phyloP scores from a whole-genome alignment of 2,888 invertebrate genomes.

The Tetragnatha montana region DNA sequence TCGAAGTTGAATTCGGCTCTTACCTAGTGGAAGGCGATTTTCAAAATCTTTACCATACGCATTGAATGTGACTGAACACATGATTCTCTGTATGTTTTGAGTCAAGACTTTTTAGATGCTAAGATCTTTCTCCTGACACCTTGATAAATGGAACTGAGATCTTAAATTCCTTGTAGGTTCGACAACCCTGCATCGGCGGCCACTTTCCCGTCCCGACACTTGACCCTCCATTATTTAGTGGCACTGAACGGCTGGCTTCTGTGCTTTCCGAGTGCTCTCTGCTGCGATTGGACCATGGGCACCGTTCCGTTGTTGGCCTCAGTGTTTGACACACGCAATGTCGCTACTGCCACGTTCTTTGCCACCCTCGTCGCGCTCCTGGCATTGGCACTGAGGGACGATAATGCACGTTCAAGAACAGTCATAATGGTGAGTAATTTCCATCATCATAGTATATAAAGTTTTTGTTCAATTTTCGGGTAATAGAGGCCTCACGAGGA shows the following conservation, averaged over 20 bases:
- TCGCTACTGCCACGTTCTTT: conserved; percentile 80
- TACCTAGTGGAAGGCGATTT: too few relatives aligned
- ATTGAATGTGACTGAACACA: too few relatives aligned
- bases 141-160: too few relatives aligned
- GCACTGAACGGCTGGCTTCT: conserved; percentile 93
- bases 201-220: conserved; percentile 86
- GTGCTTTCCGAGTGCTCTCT: conserved; percentile 90
- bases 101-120: too few relatives aligned
- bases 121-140: too few relatives aligned
- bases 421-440: conserved; percentile 53
- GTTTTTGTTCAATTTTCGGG: too few relatives aligned
- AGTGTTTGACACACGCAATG: conserved; percentile 86
- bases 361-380: conserved; percentile 40
- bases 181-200: conserved; percentile 98
- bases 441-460: too few relatives aligned
- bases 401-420: conserved; percentile 42
- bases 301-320: conserved; percentile 90
- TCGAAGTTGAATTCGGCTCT: too few relatives aligned
- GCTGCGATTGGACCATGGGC: conserved; percentile 99
- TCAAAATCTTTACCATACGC: too few relatives aligned
- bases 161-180: conserved; percentile 82
- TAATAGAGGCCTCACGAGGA: too few relatives aligned
- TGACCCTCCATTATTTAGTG: conserved; percentile 95
- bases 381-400: conserved; percentile 47
- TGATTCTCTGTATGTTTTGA: too few relatives aligned